A percentile compares a stretch with the other conserved stretches of the same genome.
phyloP scores from a whole-genome alignment of 2,888 invertebrate species.

The Nasonia oneida region DNA sequence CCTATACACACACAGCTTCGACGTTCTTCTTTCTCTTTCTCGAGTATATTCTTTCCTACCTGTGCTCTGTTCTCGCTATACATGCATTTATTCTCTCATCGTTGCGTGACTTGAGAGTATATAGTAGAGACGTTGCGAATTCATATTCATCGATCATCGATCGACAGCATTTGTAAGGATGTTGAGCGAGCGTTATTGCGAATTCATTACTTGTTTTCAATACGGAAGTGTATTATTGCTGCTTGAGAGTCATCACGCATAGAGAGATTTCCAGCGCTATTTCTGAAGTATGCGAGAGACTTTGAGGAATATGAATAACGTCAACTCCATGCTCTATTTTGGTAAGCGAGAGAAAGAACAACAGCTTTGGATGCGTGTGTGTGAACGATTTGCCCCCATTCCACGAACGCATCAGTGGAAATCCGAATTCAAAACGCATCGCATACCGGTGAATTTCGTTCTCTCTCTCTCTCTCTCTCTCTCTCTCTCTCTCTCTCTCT shows the following conservation, averaged over 20 bases:
- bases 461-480: too few species aligned
- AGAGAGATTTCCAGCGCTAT: not conserved
- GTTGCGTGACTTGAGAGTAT: too few species aligned
- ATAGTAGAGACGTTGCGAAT: too few species aligned
- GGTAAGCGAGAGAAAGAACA: not conserved
- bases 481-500: too few species aligned
- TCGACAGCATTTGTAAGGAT: too few species aligned
- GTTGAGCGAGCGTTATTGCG: not conserved
- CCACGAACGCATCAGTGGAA: not conserved
- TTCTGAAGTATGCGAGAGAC: not conserved
- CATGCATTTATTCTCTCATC: not conserved
- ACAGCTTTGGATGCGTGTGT: not conserved
- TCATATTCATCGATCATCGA: too few species aligned
- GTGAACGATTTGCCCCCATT: not conserved
- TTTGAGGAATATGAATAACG: not conserved
- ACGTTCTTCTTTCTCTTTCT: not conserved
- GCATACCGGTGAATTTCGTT: too few species aligned
- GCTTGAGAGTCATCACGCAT: too few species aligned
- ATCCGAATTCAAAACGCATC: not conserved
- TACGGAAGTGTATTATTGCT: too few species aligned
- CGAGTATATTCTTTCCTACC: constrained; percentile 5
- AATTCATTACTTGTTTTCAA: not conserved
- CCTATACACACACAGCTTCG: not conserved
- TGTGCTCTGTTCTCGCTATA: not conserved
- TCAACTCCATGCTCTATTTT: not conserved